These are phyloP conservation scores for Cyanoramphus novaezelandiae DNA, from an alignment of 2,113 vertebrate genomes.

Conservation along the genomic window DNA sequence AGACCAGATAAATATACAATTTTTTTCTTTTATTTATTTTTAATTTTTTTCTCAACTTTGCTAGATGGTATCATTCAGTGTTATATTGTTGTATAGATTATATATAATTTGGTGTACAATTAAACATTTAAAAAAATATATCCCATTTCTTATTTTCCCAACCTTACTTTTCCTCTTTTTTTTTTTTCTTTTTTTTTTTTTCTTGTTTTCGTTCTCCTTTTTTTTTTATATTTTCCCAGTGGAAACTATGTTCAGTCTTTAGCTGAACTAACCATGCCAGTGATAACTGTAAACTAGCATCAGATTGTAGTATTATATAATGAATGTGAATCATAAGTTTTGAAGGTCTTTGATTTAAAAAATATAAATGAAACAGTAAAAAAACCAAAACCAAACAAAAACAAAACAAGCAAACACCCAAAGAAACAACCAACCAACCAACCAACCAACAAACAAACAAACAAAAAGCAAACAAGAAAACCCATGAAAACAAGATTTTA, in stretches of 20 bases:
- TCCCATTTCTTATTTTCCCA: background rate
- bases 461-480: too few species aligned
- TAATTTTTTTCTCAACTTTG: background rate
- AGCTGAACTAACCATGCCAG: background rate
- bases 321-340: background rate
- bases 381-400: background rate
- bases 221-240: background rate
- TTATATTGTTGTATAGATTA: background rate
- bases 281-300: background rate
- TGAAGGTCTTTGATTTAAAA: background rate
- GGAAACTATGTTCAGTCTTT: background rate
- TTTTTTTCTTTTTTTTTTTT: too few species aligned
- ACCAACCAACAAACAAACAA: too few species aligned
- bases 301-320: background rate
- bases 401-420: too few species aligned
- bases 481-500: background rate
- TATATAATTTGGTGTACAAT: background rate
- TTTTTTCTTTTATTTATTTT: background rate
- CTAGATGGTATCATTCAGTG: background rate
- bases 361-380: background rate
- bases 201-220: background rate
- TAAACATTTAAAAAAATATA: background rate
- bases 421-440: too few species aligned
- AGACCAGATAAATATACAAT: background rate
- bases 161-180: background rate